phyloP scores from a whole-genome alignment of 2,888 invertebrate species.

The Theristus sp. region DNA sequence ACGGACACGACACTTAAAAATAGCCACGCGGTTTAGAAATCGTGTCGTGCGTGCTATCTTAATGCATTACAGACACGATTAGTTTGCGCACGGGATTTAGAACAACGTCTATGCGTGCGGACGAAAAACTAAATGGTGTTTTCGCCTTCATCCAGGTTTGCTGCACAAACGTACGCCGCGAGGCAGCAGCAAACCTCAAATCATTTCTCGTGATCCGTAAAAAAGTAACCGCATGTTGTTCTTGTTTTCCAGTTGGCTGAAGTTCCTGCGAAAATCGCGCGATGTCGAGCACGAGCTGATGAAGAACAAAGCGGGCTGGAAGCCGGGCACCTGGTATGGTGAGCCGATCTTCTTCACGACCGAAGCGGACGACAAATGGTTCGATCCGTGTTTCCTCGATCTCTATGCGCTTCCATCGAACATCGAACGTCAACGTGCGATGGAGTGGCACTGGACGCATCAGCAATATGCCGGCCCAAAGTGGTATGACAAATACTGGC shows the following conservation, averaged over 20 bases:
- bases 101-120: no score
- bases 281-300: constrained; percentile 36
- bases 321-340: constrained; percentile 33
- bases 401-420: neutral
- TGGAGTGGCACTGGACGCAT: neutral
- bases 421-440: neutral
- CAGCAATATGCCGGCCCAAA: constrained; percentile 22
- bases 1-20: no score
- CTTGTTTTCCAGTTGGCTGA: constrained; percentile 16
- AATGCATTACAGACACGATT: no score
- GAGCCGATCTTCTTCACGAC: constrained; percentile 33
- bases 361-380: constrained; percentile 19
- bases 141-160: no score
- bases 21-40: no score
- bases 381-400: neutral
- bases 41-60: no score
- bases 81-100: no score
- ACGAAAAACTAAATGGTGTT: no score
- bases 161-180: no score
- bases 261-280: constrained; percentile 28
- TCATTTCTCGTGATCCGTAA: no score
- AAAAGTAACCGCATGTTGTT: no score
- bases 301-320: constrained; percentile 35
- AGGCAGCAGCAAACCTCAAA: no score
- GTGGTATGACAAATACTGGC: constrained; percentile 24